Evolutionary conservation across 2,888 invertebrate genomes (phyloP).

Genomic region (Drosophila kambysellisi): DNA sequence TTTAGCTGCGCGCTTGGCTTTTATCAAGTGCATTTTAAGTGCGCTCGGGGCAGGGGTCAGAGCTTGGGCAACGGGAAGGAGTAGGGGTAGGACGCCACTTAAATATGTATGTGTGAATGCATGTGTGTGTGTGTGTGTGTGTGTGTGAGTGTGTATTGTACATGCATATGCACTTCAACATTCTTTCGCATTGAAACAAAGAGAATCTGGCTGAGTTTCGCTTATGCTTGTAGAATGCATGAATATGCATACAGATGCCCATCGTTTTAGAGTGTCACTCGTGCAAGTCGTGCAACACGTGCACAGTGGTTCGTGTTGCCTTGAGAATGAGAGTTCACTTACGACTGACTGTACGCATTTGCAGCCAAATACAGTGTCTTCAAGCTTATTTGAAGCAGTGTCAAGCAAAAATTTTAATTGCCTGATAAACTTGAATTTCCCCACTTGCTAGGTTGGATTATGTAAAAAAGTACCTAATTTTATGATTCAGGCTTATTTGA

Average conservation of each 20-base stretch:
- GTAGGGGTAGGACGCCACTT: constrained; percentile 42
- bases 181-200: constrained; percentile 57
- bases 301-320: constrained; percentile 28
- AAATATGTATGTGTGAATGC: constrained; percentile 2
- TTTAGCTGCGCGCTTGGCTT: constrained; percentile 45
- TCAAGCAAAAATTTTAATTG: no score
- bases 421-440: no score
- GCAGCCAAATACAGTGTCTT: neutral
- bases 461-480: no score
- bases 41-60: constrained; percentile 4
- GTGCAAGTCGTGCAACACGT: constrained; percentile 49
- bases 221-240: constrained; percentile 13
- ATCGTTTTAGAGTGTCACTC: constrained; percentile 50
- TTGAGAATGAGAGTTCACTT: constrained; percentile 21
- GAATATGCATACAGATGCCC: constrained; percentile 49
- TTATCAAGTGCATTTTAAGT: constrained; percentile 71
- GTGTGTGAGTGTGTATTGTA: no score
- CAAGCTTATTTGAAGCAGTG: no score
- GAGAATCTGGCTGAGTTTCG: constrained; percentile 31
- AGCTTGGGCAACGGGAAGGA: neutral
- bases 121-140: neutral
- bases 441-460: no score
- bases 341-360: constrained; percentile 1
- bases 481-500: no score
- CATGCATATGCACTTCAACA: constrained; percentile 60